Conservation (phyloP, 2,113 vertebrate species). For the Hemichromis elongatus region DNA sequence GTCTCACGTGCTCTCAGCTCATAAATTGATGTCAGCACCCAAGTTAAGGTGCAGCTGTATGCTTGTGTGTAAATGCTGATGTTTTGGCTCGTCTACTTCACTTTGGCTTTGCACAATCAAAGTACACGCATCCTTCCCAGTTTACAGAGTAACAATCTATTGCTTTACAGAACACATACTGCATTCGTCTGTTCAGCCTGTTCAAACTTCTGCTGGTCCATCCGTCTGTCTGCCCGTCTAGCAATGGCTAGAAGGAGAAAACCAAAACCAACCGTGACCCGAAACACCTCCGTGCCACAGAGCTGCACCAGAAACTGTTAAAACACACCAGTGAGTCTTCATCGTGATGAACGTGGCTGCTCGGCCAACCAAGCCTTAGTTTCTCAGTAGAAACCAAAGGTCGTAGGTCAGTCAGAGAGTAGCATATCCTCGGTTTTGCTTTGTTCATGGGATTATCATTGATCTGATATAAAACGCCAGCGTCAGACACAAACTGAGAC, state of each 20-base stretch:
- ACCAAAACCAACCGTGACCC: neutral
- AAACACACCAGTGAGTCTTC: neutral
- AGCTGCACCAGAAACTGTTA: neutral
- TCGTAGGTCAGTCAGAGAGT: neutral
- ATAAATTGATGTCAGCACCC: neutral
- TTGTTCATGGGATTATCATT: accelerated
- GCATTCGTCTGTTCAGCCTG: neutral
- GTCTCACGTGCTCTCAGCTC: neutral
- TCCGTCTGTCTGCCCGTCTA: neutral
- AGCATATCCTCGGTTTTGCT: neutral
- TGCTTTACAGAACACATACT: neutral
- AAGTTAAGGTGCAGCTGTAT: neutral
- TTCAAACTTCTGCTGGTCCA: accelerated
- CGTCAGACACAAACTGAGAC: neutral
- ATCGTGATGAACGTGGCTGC: accelerated
- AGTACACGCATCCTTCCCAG: accelerated
- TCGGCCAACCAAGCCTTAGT: neutral
- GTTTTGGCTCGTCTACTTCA: neutral
- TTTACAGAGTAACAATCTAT: neutral
- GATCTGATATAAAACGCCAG: neutral
- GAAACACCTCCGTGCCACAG: neutral
- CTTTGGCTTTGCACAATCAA: neutral
- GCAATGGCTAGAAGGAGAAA: neutral
- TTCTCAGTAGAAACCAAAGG: neutral
- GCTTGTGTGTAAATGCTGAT: accelerated